Base-by-base conservation (phyloP, 2,113 vertebrate species). In the Antigone vipio region DNA sequence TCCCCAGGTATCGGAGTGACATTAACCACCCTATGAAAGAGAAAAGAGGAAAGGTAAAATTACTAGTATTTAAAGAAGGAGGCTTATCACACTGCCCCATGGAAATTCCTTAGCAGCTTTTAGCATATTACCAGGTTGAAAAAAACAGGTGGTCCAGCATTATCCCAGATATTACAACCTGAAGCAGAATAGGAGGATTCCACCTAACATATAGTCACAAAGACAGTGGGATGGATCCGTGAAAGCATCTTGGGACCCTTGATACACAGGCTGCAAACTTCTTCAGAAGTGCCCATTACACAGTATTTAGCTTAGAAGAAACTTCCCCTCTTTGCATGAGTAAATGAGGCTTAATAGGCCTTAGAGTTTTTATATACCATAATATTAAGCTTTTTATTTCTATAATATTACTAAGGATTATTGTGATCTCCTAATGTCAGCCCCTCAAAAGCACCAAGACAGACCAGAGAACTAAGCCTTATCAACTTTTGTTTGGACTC, bases 1-100 rank as follows among this genome's bases (percentile, higher is more conserved):
- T 99, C 99, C 55, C 99, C 99, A 0, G 99, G 99, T 49, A 99
- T 98, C 0, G 99, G 98, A 5, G 99, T 99, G 95, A 99, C 98
- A 9, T 99, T 99, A 74, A 99, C 98, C 95, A 99, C 99, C 85
- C 99, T 99, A 40, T 0, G 38, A 68, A 53, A 78, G 49, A 92
- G 60, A 81, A 16, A 93, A 49, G 50, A 63, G 91, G 34, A 76
- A 74, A 79, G 26, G 29, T 44, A 56, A 84, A 77, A 34, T 50
- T 42, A 42, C 59, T 45, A 91, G 26, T 14, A 38, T 16, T 50
- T 30, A 29, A 63, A 55, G 59, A 64, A 68, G 34, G 16, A 47
- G 19, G 6, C 7, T 17, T 29, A 29, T 49, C 29, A 63, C 20
- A 35, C 30, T 53, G 22, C 8, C 32, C 40, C 76, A 72, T 6